These are phyloP conservation scores for Synergus japonicus DNA, from an alignment of 2,888 invertebrate genomes.

Conservation along the genomic window DNA sequence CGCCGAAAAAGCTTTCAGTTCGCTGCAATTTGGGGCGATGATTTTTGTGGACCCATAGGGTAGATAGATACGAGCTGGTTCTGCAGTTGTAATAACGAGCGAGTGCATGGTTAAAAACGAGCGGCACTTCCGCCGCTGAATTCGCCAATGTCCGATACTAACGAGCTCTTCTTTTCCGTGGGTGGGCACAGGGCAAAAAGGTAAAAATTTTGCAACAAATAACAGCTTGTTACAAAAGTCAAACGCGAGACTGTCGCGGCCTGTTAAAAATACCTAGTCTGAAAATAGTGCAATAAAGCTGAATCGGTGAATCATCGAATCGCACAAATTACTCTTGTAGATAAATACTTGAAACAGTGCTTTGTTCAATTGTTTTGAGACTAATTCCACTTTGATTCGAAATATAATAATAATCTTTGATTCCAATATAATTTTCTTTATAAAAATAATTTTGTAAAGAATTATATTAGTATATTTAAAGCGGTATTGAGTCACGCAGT, in stretches of 20 bases:
- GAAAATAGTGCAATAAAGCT: conserved; percentile 21
- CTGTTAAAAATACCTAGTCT: conserved; percentile 18
- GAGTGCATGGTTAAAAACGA: conserved; percentile 39
- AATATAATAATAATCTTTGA: no score
- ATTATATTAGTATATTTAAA: no score
- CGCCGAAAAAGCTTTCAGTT: conserved; percentile 18
- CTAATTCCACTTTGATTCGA: no score
- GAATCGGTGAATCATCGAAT: conserved; percentile 19
- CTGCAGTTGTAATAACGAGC: conserved; percentile 39
- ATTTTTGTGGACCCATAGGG: conserved; percentile 22
- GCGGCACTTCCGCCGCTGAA: conserved; percentile 35
- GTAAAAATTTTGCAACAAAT: conserved; percentile 11
- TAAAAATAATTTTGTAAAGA: no score
- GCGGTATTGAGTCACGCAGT: no score
- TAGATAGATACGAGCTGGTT: conserved; percentile 24
- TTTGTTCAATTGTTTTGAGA: no score
- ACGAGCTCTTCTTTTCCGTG: conserved; percentile 39
- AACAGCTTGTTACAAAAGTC: conserved; percentile 39
- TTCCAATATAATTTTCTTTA: no score
- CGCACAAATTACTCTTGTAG: not conserved
- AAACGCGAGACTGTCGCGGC: conserved; percentile 30
- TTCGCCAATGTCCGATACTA: conserved; percentile 38
- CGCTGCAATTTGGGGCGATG: conserved; percentile 29
- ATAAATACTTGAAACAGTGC: no score
- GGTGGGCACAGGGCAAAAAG: conserved; percentile 7